A percentile compares a stretch with the other conserved stretches of the same genome.
Conservation (phyloP, 2,113 vertebrate species). For the Phylloscopus trochilus region DNA sequence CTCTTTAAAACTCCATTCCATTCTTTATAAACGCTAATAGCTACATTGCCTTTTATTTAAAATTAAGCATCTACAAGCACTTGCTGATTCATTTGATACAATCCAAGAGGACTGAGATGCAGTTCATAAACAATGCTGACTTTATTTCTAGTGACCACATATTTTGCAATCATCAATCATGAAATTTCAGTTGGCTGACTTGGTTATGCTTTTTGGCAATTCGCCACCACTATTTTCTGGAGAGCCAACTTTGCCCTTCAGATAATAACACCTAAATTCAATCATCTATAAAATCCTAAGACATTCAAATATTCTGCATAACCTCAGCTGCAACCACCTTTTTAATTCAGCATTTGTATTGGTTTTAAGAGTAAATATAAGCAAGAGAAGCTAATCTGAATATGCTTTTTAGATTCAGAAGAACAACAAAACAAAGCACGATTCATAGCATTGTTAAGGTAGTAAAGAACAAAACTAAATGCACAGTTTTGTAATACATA, state of each 20-base stretch:
- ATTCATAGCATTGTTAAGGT: background rate
- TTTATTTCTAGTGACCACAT: background rate
- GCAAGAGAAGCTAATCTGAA: background rate
- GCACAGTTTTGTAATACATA: background rate
- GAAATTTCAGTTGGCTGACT: background rate
- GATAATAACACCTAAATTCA: background rate
- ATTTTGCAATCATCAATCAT: background rate
- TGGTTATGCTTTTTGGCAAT: background rate
- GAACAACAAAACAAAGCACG: background rate
- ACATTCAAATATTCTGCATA: background rate
- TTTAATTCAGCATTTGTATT: background rate
- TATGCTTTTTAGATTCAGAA: background rate
- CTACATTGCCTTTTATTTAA: background rate
- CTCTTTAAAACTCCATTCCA: rapidly evolving
- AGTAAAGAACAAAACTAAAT: background rate
- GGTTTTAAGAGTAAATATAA: background rate
- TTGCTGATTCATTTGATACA: background rate
- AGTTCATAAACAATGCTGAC: background rate
- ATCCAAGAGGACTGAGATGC: background rate
- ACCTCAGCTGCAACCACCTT: background rate
- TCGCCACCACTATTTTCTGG: background rate
- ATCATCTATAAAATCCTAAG: background rate
- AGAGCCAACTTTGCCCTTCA: background rate
- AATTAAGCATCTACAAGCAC: background rate
- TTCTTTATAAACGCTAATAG: background rate